Conservation (phyloP, 2,113 vertebrate genomes). For the Pionites leucogaster region DNA sequence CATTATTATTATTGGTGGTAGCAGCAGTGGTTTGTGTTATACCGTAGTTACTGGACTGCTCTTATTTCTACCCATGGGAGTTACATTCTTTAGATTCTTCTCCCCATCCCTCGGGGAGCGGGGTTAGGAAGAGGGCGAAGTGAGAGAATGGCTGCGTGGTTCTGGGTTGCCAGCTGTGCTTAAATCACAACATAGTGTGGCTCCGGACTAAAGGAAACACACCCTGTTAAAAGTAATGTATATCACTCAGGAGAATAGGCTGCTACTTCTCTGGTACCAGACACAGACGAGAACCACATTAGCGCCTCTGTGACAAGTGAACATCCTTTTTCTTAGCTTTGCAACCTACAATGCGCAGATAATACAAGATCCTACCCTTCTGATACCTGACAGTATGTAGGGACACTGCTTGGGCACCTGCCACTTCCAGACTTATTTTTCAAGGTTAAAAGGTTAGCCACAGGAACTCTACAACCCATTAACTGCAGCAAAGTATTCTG, state of each 20-base stretch:
- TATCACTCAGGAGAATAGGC: not conserved
- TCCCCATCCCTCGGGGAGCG: too few relatives aligned
- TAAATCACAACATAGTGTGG: not conserved
- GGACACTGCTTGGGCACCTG: accelerated
- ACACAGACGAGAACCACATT: not conserved
- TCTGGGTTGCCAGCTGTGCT: too few relatives aligned
- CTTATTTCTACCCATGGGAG: too few relatives aligned
- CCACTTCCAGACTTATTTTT: not conserved
- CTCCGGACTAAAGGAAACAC: not conserved
- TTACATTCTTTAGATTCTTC: too few relatives aligned
- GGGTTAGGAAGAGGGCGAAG: too few relatives aligned
- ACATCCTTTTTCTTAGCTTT: not conserved
- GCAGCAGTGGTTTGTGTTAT: too few relatives aligned
- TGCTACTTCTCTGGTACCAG: not conserved
- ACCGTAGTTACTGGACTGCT: too few relatives aligned
- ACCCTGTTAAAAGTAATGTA: not conserved
- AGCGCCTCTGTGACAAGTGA: not conserved
- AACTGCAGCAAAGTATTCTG: not conserved
- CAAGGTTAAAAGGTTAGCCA: not conserved
- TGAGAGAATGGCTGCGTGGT: too few relatives aligned
- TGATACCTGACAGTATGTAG: not conserved
- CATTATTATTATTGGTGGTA: too few relatives aligned
- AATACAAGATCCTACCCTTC: not conserved
- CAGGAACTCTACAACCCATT: not conserved
- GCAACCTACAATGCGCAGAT: not conserved